Percentiles rank a stretch among this genome's conserved stretches.
Conservation (phyloP, 2,797 vertebrate species). For the Cheirogaleus major region DNA sequence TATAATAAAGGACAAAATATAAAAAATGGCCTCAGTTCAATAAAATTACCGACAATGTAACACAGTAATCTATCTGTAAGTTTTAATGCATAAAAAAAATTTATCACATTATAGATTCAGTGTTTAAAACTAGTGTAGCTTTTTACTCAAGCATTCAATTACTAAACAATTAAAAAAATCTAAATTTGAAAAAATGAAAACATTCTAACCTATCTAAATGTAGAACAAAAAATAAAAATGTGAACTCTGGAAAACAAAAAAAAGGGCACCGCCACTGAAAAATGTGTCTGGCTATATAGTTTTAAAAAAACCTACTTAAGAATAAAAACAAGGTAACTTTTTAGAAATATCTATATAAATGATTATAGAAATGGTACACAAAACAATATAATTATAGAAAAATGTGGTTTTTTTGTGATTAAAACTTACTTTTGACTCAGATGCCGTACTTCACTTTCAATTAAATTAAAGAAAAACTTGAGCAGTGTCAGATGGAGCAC, state of each 20-base stretch:
- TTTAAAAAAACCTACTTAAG: slow-evolving; percentile 14
- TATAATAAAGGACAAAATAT: slow-evolving; percentile 40
- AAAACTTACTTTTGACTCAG: slow-evolving; percentile 86
- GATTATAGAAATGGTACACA: slow-evolving; percentile 2
- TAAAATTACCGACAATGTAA: slow-evolving; percentile 1
- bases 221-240: slow-evolving; percentile 47
- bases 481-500: slow-evolving; percentile 88
- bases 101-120: neutral
- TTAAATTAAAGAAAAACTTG: slow-evolving; percentile 90
- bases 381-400: neutral
- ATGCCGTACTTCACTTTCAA: slow-evolving; percentile 92
- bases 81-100: neutral
- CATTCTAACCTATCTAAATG: neutral
- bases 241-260: neutral
- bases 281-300: neutral
- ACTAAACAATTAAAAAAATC: slow-evolving; percentile 11
- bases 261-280: neutral
- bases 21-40: slow-evolving; percentile 31
- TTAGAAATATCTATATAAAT: slow-evolving; percentile 1
- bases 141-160: slow-evolving; percentile 28
- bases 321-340: neutral
- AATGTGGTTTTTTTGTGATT: neutral
- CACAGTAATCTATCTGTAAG: neutral
- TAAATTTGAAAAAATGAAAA: slow-evolving; percentile 28
- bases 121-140: neutral